Percentiles rank a stretch among this genome's conserved stretches.
Conservation (phyloP, 2,888 invertebrate species). For the Orthonevra nobilis region DNA sequence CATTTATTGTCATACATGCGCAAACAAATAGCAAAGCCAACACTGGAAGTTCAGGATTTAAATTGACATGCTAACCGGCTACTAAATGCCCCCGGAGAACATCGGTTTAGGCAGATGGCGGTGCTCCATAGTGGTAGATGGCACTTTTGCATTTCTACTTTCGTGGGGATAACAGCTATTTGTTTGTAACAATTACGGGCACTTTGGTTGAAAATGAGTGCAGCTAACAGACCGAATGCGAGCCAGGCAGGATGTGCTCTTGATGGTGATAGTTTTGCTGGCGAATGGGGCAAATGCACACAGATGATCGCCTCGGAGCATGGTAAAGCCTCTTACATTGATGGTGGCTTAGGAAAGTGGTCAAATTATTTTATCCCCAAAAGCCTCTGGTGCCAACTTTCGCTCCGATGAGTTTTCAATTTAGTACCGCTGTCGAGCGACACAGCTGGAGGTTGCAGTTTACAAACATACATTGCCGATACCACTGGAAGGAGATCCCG, state of each 20-base stretch:
- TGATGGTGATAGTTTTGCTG: background rate
- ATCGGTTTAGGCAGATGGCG: slow-evolving; percentile 34
- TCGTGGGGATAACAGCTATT: slow-evolving; percentile 37
- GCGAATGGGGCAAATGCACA: background rate
- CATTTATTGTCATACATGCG: slow-evolving; percentile 17
- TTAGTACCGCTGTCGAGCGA: no score
- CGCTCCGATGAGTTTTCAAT: slow-evolving; percentile 64
- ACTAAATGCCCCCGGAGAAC: slow-evolving; percentile 41
- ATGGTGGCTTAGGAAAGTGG: slow-evolving; percentile 19
- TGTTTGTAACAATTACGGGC: slow-evolving; percentile 63
- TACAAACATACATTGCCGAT: no score
- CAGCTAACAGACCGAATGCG: slow-evolving; percentile 39
- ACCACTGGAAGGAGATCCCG: no score
- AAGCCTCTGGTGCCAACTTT: slow-evolving; percentile 50
- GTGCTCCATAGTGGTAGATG: slow-evolving; percentile 5
- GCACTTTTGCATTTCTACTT: slow-evolving; percentile 21
- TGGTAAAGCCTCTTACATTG: slow-evolving; percentile 27
- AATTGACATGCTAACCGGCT: slow-evolving; percentile 37
- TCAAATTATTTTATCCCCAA: slow-evolving; percentile 51
- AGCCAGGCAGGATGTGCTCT: slow-evolving; percentile 8
- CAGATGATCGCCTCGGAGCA: slow-evolving; percentile 4
- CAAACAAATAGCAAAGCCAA: slow-evolving; percentile 6
- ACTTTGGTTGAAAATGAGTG: slow-evolving; percentile 59
- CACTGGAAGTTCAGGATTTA: slow-evolving; percentile 37
- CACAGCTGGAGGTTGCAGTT: no score